phyloP scores from a whole-genome alignment of 1,140 invertebrate genomes.

The Cotesia chilonis region DNA sequence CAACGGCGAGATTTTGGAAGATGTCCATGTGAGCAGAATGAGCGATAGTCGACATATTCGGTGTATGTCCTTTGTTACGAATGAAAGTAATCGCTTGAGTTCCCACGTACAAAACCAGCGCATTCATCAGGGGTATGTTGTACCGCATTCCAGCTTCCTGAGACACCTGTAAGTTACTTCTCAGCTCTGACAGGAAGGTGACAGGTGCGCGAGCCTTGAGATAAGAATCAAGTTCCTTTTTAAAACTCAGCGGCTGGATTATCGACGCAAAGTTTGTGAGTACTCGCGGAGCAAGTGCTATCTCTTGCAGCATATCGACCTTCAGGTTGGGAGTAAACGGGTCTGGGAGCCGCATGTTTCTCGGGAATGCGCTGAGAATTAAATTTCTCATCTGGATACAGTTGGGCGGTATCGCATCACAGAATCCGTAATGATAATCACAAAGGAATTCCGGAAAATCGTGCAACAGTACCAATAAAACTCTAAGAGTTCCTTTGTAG shows the following conservation, averaged over 20 bases:
- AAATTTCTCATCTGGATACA: slow-evolving; percentile 99
- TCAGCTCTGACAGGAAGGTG: slow-evolving; percentile 91
- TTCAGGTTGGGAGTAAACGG: slow-evolving; percentile 98
- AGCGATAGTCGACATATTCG: slow-evolving; percentile 95
- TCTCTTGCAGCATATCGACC: slow-evolving; percentile 91
- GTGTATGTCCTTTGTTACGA: slow-evolving; percentile 85
- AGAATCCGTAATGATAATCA: slow-evolving; percentile 99
- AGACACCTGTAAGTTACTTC: slow-evolving; percentile 86
- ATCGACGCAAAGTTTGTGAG: slow-evolving; percentile 87
- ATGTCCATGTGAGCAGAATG: slow-evolving; percentile 99
- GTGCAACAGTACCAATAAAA: slow-evolving; percentile 94
- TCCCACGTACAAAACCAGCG: slow-evolving; percentile 96
- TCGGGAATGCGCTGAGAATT: slow-evolving; percentile 95
- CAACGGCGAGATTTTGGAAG: slow-evolving; percentile 97
- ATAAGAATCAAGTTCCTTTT: slow-evolving; percentile 96
- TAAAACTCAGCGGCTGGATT: slow-evolving; percentile 88
- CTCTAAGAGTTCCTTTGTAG: slow-evolving; percentile 95
- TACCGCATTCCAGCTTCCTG: slow-evolving; percentile 91
- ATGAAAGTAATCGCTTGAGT: slow-evolving; percentile 93
- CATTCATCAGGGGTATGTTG: slow-evolving; percentile 96
- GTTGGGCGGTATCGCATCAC: slow-evolving; percentile 98
- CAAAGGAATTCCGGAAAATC: slow-evolving; percentile 99
- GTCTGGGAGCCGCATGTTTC: slow-evolving; percentile 97
- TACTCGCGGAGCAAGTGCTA: slow-evolving; percentile 85
- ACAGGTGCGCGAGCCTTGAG: slow-evolving; percentile 93